A percentile compares a stretch with the other conserved stretches of the same genome.
Conservation (phyloP, 2,888 invertebrate species). For the Athalia rosae region DNA sequence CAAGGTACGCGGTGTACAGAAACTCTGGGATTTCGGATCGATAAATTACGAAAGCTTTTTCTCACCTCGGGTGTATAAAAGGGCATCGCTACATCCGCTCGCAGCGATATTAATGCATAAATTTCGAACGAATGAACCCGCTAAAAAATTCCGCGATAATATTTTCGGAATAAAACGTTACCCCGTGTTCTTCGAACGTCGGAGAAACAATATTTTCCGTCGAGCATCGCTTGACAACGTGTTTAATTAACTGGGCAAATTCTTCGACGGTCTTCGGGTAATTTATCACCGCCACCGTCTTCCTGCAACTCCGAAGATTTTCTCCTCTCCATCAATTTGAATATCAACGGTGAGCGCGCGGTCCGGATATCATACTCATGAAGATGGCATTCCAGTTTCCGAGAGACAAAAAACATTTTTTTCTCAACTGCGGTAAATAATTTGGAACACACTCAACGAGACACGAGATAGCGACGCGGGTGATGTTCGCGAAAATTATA, state of each 20-base stretch:
- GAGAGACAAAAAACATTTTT: not conserved
- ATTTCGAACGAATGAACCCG: too few species aligned
- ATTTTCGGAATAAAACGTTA: too few species aligned
- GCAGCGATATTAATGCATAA: too few species aligned
- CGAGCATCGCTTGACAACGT: constrained; percentile 19
- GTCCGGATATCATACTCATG: not conserved
- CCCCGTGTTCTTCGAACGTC: not conserved
- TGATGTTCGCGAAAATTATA: constrained; percentile 19
- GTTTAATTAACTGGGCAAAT: constrained; percentile 23
- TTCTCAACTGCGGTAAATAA: not conserved
- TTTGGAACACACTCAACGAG: not conserved
- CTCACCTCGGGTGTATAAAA: too few species aligned
- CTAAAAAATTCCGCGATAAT: too few species aligned
- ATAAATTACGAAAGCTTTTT: too few species aligned
- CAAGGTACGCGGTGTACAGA: too few species aligned
- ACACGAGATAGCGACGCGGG: not conserved
- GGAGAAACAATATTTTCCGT: not conserved
- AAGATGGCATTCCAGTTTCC: too few species aligned
- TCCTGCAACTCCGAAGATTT: not conserved
- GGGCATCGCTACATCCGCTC: too few species aligned
- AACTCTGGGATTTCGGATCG: too few species aligned
- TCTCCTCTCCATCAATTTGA: not conserved
- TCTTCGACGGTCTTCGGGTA: constrained; percentile 1
- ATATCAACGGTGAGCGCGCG: not conserved
- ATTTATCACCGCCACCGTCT: constrained; percentile 20